A percentile compares a stretch with the other conserved stretches of the same genome.
Evolutionary conservation across 2,113 vertebrate genomes (phyloP).

Genomic region (Mustela nigripes): DNA sequence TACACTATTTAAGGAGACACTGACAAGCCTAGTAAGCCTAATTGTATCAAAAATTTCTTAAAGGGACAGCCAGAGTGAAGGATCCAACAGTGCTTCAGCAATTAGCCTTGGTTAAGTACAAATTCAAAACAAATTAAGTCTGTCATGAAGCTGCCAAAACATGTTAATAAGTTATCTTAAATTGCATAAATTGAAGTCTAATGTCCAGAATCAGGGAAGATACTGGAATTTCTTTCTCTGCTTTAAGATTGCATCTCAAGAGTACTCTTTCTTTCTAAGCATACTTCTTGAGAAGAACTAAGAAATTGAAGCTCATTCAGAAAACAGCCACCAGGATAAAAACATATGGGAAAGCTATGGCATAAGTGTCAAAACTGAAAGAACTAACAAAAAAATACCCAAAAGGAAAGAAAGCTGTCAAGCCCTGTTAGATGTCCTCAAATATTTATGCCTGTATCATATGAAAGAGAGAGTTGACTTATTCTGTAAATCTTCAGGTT

Average conservation of each 20-base stretch:
- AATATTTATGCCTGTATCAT: neutral
- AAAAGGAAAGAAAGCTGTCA: neutral
- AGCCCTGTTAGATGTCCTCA: neutral
- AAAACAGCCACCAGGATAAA: neutral
- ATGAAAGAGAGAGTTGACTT: neutral
- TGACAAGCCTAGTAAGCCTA: neutral
- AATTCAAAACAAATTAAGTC: constrained; percentile 55
- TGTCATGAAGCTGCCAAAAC: neutral
- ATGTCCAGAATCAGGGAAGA: neutral
- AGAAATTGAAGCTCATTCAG: neutral
- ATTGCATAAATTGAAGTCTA: constrained; percentile 42
- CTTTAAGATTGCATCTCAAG: neutral
- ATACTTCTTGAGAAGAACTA: neutral
- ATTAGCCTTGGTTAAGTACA: constrained; percentile 2
- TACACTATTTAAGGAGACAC: constrained; percentile 32
- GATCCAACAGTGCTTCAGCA: neutral
- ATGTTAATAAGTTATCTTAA: constrained; percentile 40
- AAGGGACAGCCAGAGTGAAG: neutral
- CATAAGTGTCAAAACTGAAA: neutral
- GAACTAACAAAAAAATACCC: neutral
- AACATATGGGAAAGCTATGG: neutral
- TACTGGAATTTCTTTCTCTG: neutral
- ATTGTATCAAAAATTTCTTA: constrained; percentile 57
- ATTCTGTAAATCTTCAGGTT: neutral
- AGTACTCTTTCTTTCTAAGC: neutral